Percentiles rank a stretch among this genome's conserved stretches.
Conservation (phyloP, 2,113 vertebrate species). For the Gambusia holbrooki region DNA sequence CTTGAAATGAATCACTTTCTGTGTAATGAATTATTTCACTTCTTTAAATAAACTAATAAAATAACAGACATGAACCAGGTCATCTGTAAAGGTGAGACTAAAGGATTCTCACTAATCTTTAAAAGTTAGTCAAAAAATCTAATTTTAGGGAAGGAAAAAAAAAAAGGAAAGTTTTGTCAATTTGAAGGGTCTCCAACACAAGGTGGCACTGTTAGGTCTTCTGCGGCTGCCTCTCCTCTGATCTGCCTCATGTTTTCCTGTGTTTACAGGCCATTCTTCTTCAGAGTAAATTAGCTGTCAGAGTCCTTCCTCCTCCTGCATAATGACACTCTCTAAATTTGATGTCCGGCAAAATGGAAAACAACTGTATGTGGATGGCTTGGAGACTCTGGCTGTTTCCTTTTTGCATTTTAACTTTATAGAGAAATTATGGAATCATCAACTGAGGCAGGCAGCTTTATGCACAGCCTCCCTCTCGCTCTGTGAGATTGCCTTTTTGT, state of each 20-base stretch:
- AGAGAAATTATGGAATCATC: slow-evolving; percentile 63
- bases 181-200: slow-evolving; percentile 14
- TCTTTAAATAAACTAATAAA: neutral
- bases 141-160: neutral
- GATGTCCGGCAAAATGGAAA: slow-evolving; percentile 7
- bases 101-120: neutral
- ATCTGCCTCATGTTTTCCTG: slow-evolving; percentile 1
- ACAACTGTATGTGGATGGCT: slow-evolving; percentile 24
- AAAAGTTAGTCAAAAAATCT: neutral
- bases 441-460: slow-evolving; percentile 60
- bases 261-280: slow-evolving; percentile 23
- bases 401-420: slow-evolving; percentile 34
- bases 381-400: slow-evolving; percentile 42
- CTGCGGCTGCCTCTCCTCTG: slow-evolving; percentile 10
- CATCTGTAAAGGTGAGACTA: neutral
- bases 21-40: neutral
- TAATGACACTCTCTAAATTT: slow-evolving; percentile 1
- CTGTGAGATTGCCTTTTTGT: slow-evolving; percentile 73
- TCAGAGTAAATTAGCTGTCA: slow-evolving; percentile 17
- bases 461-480: slow-evolving; percentile 45
- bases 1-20: neutral
- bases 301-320: neutral
- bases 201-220: slow-evolving; percentile 73
- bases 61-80: neutral
- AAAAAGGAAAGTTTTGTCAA: neutral